These are phyloP conservation scores for Pomacea canaliculata DNA, from an alignment of 2,888 invertebrate species.

Conservation along the genomic window DNA sequence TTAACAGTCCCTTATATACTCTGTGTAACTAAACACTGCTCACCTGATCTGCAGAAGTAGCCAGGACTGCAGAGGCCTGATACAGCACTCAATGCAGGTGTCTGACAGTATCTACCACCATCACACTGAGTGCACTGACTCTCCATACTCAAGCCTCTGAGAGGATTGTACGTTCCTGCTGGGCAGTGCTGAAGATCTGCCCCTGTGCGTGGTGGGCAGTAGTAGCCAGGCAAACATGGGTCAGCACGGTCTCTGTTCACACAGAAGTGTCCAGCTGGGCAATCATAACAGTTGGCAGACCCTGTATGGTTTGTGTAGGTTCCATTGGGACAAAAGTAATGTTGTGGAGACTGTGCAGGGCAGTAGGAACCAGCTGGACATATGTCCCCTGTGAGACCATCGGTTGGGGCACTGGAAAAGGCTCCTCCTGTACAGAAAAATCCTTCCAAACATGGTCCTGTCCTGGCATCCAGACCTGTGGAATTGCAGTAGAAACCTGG, in stretches of 20 bases:
- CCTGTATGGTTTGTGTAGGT: constrained; percentile 67
- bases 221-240: constrained; percentile 58
- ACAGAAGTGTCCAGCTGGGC: constrained; percentile 60
- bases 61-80: constrained; percentile 60
- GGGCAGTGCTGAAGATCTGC: constrained; percentile 64
- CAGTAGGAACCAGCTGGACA: constrained; percentile 65
- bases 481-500: constrained; percentile 62
- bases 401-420: constrained; percentile 52
- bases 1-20: no score
- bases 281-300: constrained; percentile 59
- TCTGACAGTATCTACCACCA: constrained; percentile 63
- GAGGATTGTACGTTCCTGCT: constrained; percentile 64
- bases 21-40: constrained; percentile 12
- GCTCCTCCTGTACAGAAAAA: constrained; percentile 61
- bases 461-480: constrained; percentile 51
- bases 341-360: constrained; percentile 53
- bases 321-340: constrained; percentile 62
- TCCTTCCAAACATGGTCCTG: constrained; percentile 61
- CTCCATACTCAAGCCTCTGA: constrained; percentile 45
- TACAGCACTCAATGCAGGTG: constrained; percentile 47
- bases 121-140: constrained; percentile 64
- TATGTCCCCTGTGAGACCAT: constrained; percentile 61
- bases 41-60: constrained; percentile 63
- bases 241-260: constrained; percentile 62
- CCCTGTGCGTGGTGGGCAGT: constrained; percentile 63